Percentiles rank a stretch among this genome's conserved stretches.
Conservation (phyloP, 2,888 invertebrate genomes). For the Fragum whitleyi region DNA sequence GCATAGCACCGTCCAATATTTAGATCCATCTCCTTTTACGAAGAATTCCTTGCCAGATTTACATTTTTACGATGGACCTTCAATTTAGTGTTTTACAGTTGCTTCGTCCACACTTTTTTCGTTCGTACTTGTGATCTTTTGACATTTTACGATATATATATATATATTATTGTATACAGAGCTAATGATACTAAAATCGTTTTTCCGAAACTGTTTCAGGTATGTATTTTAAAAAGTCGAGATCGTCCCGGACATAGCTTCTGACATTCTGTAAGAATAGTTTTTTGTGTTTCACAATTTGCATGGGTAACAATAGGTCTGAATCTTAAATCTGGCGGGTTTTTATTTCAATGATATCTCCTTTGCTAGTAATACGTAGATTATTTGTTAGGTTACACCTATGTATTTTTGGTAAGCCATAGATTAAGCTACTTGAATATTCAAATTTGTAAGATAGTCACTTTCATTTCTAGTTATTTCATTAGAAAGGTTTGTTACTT, state of each 20-base stretch:
- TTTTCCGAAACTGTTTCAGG: constrained; percentile 17
- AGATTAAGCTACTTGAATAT: constrained; percentile 36
- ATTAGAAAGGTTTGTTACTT: background rate
- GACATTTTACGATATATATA: constrained; percentile 48
- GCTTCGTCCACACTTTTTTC: no score
- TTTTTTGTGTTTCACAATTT: constrained; percentile 41
- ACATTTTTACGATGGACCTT: no score
- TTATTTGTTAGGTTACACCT: constrained; percentile 33
- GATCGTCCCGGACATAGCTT: constrained; percentile 46
- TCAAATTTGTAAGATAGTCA: constrained; percentile 38
- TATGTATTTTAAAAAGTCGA: constrained; percentile 35
- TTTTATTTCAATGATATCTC: constrained; percentile 12
- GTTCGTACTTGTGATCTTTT: no score
- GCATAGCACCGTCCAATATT: no score
- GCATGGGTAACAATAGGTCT: constrained; percentile 48
- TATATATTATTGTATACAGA: constrained; percentile 37
- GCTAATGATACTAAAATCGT: constrained; percentile 37
- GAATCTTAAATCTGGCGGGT: constrained; percentile 40
- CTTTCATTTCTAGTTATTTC: constrained; percentile 22
- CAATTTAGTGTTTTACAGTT: no score
- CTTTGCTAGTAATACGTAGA: background rate
- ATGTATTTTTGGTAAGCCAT: constrained; percentile 46
- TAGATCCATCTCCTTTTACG: no score
- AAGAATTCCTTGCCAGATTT: no score
- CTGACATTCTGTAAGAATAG: constrained; percentile 40